Evolutionary conservation across 23 tunicate genomes (phyloP).

Genomic region (Ciona savignyi): DNA sequence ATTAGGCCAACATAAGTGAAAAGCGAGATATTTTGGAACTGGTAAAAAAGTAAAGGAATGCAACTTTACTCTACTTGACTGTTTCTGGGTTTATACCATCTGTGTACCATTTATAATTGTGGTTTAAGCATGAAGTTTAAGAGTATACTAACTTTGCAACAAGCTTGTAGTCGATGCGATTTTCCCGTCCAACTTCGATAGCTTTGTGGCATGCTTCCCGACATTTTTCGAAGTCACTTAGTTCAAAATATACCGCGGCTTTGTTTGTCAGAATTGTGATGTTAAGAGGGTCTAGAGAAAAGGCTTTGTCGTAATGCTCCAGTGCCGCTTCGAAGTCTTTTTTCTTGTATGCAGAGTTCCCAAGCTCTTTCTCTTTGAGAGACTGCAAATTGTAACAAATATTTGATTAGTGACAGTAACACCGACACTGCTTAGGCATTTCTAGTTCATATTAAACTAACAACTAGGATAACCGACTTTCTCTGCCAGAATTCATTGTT

Average conservation of each 20-base stretch:
- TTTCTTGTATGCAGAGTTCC: constrained; percentile 80
- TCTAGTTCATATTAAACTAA: no score
- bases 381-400: constrained; percentile 57
- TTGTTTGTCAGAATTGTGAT: constrained; percentile 70
- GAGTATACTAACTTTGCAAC: constrained; percentile 79
- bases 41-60: no score
- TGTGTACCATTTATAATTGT: no score
- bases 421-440: no score
- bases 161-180: constrained; percentile 58
- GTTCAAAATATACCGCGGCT: constrained; percentile 88
- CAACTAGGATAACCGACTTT: no score
- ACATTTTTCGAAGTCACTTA: constrained; percentile 70
- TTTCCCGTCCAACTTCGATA: constrained; percentile 82
- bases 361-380: constrained; percentile 50
- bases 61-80: no score
- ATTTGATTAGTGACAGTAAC: no score
- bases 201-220: constrained; percentile 80
- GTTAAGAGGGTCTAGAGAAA: constrained; percentile 64
- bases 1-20: no score
- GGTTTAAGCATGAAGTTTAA: no score
- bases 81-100: no score
- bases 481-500: no score
- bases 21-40: no score
- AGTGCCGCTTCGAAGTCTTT: constrained; percentile 74
- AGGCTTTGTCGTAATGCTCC: constrained; percentile 71